Evolutionary conservation across 2,113 vertebrate genomes (phyloP).

Genomic region (Cygnus buccinator): DNA sequence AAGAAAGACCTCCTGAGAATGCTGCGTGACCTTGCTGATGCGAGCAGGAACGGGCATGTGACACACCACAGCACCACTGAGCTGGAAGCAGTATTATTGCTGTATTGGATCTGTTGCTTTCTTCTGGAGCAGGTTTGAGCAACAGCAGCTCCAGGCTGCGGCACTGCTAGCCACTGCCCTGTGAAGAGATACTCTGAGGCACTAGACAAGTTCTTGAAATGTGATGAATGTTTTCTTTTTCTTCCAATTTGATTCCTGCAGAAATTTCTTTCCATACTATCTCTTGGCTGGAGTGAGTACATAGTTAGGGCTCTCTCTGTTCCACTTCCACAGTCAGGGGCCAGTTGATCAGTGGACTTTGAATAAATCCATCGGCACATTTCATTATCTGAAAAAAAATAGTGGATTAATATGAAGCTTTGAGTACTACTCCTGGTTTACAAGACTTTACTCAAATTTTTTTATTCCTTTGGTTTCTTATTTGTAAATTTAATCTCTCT

Average conservation of each 20-base stretch:
- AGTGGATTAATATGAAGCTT: constrained; percentile 42
- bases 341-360: constrained; percentile 38
- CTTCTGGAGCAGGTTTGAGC: not conserved
- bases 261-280: constrained; percentile 14
- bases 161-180: not conserved
- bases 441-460: constrained; percentile 21
- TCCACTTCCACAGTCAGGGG: not conserved
- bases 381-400: constrained; percentile 53
- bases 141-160: not conserved
- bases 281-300: not conserved
- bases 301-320: constrained; percentile 4
- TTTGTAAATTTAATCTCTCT: constrained; percentile 31
- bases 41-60: not conserved
- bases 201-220: not conserved
- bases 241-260: not conserved
- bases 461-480: constrained; percentile 25
- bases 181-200: not conserved
- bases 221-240: constrained; percentile 5
- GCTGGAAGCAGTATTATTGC: rapidly evolving
- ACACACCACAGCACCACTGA: not conserved
- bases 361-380: constrained; percentile 48
- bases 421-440: constrained; percentile 30
- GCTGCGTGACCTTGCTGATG: not conserved
- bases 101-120: not conserved
- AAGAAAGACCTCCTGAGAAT: constrained; percentile 22